phyloP scores from a whole-genome alignment of 2,113 vertebrate species.

The Sterrhoptilus dennistouni region DNA sequence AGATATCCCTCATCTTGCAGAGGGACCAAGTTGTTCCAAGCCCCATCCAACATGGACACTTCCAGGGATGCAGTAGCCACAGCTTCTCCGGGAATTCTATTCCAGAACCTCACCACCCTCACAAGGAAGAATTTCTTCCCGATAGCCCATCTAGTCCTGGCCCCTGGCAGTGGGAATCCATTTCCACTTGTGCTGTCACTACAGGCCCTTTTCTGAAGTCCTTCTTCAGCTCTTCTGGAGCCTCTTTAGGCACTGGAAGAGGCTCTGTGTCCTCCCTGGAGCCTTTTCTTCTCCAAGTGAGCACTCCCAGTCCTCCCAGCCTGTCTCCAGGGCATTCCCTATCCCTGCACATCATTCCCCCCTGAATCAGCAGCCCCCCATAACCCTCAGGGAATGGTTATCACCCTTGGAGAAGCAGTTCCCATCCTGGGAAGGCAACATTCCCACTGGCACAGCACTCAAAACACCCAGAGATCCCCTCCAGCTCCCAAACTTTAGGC shows the following conservation, averaged over 20 bases:
- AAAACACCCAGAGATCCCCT: not conserved
- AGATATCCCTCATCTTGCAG: not conserved
- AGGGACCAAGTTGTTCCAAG: not conserved
- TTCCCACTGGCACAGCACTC: accelerated
- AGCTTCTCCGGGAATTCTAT: not conserved
- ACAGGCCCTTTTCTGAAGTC: accelerated
- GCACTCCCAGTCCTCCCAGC: not conserved
- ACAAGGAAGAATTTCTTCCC: not conserved
- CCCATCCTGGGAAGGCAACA: too few species aligned
- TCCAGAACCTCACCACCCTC: not conserved
- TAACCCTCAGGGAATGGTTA: not conserved
- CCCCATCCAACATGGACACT: accelerated
- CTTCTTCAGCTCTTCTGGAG: not conserved
- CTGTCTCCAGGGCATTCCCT: not conserved
- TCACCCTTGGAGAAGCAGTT: not conserved
- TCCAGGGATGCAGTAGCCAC: not conserved
- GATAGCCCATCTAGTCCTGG: not conserved
- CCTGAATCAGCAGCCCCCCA: not conserved
- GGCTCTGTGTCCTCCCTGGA: not conserved
- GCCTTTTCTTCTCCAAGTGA: not conserved
- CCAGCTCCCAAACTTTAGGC: not conserved
- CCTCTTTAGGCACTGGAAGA: not conserved
- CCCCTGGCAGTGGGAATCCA: not conserved
- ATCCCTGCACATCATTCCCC: not conserved
- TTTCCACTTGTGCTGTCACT: not conserved